Evolutionary conservation across 2,113 vertebrate species (phyloP).

Genomic region (Rhinichthys klamathensis): DNA sequence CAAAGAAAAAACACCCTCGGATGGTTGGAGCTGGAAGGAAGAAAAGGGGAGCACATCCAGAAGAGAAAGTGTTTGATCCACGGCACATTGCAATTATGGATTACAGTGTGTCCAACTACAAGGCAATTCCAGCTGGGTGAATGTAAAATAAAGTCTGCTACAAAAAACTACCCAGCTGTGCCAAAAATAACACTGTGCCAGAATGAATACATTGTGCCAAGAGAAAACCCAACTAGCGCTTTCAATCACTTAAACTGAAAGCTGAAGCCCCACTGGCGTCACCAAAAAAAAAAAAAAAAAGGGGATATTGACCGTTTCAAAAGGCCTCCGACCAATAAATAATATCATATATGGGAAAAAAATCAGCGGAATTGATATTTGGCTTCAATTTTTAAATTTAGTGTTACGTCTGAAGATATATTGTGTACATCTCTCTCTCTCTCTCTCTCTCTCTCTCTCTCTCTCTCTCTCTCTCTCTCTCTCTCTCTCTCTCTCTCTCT

Average conservation of each 20-base stretch:
- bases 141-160: constrained; percentile 19
- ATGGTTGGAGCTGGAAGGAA: constrained; percentile 10
- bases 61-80: constrained; percentile 29
- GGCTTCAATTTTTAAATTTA: too few species aligned
- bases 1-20: neutral
- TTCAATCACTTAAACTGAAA: constrained; percentile 15
- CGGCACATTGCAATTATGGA: constrained; percentile 19
- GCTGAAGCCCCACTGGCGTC: neutral
- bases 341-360: too few species aligned
- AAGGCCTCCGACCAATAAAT: neutral
- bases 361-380: too few species aligned
- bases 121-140: constrained; percentile 27
- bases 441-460: too few species aligned
- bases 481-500: too few species aligned
- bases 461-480: too few species aligned
- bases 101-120: constrained; percentile 30
- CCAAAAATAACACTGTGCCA: constrained; percentile 19
- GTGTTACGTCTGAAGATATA: too few species aligned
- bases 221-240: constrained; percentile 6
- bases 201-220: constrained; percentile 13
- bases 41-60: constrained; percentile 18
- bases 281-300: neutral
- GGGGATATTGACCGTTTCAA: neutral
- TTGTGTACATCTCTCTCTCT: too few species aligned
- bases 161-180: constrained; percentile 8